phyloP scores from a whole-genome alignment of 2,797 vertebrate genomes.

The Xenopus petersii region DNA sequence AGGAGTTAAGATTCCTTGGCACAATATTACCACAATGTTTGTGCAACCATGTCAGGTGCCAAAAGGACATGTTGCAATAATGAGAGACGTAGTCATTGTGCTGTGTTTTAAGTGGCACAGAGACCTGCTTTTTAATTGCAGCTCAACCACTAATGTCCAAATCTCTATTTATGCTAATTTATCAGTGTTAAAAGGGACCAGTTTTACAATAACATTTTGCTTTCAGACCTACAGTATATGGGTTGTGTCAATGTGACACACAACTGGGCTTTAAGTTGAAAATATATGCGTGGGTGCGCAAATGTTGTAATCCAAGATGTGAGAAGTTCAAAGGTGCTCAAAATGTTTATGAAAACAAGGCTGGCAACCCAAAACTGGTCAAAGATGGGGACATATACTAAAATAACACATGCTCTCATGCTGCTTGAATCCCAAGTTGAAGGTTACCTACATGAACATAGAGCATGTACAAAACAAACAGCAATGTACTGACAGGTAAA shows the following conservation, averaged over 20 bases:
- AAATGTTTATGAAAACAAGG: neutral
- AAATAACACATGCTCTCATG: neutral
- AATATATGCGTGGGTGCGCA: neutral
- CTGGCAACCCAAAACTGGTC: neutral
- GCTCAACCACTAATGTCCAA: neutral
- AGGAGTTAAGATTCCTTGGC: conserved; percentile 17
- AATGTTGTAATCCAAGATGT: conserved; percentile 6
- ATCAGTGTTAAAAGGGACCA: neutral
- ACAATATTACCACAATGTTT: neutral
- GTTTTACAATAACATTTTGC: neutral
- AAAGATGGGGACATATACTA: neutral
- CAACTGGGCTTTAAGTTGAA: neutral
- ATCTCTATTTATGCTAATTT: neutral
- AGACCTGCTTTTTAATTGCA: neutral
- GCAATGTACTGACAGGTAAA: too few species aligned
- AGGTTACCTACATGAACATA: too few species aligned
- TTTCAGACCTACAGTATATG: neutral
- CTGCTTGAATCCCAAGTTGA: too few species aligned
- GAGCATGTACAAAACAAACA: too few species aligned
- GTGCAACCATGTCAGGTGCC: neutral
- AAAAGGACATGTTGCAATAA: conserved; percentile 12
- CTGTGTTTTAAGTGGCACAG: neutral
- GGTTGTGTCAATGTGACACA: neutral
- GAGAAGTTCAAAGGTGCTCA: neutral
- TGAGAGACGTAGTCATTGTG: neutral